Conservation (phyloP, 2,888 invertebrate species). For the Terebella lapidaria region DNA sequence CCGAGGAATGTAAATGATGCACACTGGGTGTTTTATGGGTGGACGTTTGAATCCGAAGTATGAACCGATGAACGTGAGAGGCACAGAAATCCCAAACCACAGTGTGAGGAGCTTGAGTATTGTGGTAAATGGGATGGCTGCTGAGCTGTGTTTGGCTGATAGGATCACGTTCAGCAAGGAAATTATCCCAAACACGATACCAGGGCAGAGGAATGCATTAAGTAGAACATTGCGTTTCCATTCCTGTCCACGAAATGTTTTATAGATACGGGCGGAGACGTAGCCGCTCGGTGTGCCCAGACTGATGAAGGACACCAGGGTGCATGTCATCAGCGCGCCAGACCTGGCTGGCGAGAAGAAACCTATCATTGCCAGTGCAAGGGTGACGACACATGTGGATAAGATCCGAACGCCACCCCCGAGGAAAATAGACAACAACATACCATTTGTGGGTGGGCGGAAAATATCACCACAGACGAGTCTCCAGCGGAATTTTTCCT, state of each 20-base stretch:
- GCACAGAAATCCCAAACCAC: conserved; percentile 98
- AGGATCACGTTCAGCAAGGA: conserved; percentile 93
- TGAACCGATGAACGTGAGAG: conserved; percentile 94
- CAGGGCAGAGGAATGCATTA: conserved; percentile 93
- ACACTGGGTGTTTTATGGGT: conserved; percentile 93
- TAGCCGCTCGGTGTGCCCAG: conserved; percentile 96
- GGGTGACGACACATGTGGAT: conserved; percentile 89
- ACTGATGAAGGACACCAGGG: conserved; percentile 92
- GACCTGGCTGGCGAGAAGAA: conserved; percentile 97
- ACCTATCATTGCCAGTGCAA: conserved; percentile 94
- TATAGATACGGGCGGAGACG: conserved; percentile 93
- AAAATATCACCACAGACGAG: conserved; percentile 65
- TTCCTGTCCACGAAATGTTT: conserved; percentile 92
- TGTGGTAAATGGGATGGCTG: conserved; percentile 94
- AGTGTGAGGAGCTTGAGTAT: conserved; percentile 86
- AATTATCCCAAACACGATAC: conserved; percentile 95
- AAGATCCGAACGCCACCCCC: conserved; percentile 97
- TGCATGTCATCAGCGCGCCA: conserved; percentile 97
- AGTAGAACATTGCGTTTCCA: conserved; percentile 98
- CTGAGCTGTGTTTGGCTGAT: conserved; percentile 93
- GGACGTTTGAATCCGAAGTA: conserved; percentile 97
- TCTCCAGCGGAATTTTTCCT: conserved; percentile 60
- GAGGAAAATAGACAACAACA: conserved; percentile 88
- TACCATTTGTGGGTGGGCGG: conserved; percentile 75
- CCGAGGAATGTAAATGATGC: conserved; percentile 97